These are phyloP conservation scores for Antechinus stuartii DNA, from an alignment of 2,113 vertebrate genomes.

Conservation along the genomic window DNA sequence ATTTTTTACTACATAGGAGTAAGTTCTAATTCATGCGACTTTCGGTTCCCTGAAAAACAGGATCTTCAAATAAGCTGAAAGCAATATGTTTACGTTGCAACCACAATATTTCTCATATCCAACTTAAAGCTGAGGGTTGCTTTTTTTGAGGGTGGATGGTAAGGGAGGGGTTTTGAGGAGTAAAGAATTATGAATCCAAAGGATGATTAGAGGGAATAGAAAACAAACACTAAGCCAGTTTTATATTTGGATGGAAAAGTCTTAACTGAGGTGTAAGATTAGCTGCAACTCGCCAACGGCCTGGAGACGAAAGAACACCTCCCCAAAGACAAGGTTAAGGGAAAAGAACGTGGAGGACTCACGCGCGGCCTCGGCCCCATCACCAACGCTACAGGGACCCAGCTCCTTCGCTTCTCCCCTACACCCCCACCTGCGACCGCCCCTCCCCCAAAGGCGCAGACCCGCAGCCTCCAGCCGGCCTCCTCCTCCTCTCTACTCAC, in stretches of 20 bases:
- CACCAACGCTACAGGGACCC: neutral
- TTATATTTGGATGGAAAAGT: neutral
- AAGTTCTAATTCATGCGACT: conserved; percentile 41
- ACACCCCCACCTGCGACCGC: neutral
- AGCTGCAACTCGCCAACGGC: neutral
- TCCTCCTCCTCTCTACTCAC: neutral
- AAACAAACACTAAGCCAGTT: neutral
- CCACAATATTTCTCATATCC: neutral
- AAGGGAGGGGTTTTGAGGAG: neutral
- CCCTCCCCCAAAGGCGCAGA: neutral
- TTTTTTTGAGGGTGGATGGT: neutral
- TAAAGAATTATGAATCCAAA: neutral
- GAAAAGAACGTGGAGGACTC: neutral
- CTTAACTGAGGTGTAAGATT: neutral
- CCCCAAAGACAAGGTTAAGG: neutral
- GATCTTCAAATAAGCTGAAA: neutral
- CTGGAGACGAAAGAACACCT: neutral
- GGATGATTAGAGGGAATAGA: neutral
- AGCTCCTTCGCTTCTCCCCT: neutral
- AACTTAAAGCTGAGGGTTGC: too few relatives aligned
- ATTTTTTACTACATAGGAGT: neutral
- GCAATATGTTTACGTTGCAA: neutral
- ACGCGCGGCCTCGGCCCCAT: neutral
- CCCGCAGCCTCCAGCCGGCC: neutral
- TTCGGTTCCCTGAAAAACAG: neutral